phyloP scores from a whole-genome alignment of 1,140 invertebrate genomes.

The Dendroctonus valens region DNA sequence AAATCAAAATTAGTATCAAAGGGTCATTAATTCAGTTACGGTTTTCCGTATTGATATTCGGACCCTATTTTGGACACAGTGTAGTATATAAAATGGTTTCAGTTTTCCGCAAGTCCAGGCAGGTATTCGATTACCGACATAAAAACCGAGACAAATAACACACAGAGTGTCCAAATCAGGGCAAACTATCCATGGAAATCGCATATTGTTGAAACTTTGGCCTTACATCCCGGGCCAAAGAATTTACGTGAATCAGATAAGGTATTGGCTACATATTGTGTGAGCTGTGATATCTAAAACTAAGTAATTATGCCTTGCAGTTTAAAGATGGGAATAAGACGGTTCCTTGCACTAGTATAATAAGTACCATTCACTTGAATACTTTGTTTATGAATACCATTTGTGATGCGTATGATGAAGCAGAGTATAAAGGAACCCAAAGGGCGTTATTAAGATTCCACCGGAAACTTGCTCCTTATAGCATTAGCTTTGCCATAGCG shows the following conservation, averaged over 20 bases:
- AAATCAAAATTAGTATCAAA: too few species aligned
- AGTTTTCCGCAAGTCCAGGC: slow-evolving; percentile 67
- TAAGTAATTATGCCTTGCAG: slow-evolving; percentile 48
- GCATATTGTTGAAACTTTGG: slow-evolving; percentile 48
- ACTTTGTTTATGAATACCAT: slow-evolving; percentile 60
- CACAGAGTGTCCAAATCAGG: slow-evolving; percentile 54
- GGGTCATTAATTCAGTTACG: too few species aligned
- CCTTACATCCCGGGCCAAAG: slow-evolving; percentile 17
- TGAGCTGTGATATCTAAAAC: slow-evolving; percentile 1
- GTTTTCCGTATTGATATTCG: too few species aligned
- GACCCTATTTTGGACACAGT: too few species aligned
- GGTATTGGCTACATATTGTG: slow-evolving; percentile 20
- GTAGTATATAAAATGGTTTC: slow-evolving; percentile 38
- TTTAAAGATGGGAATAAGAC: slow-evolving; percentile 50
- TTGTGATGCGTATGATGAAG: slow-evolving; percentile 59
- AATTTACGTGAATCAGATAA: slow-evolving; percentile 10
- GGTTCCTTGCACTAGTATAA: slow-evolving; percentile 47
- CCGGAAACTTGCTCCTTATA: slow-evolving; percentile 71
- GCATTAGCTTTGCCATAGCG: slow-evolving; percentile 60
- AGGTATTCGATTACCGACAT: slow-evolving; percentile 60
- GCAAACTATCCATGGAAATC: slow-evolving; percentile 55
- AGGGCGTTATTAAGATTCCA: slow-evolving; percentile 60
- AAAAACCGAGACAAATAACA: slow-evolving; percentile 44
- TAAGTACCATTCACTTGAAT: slow-evolving; percentile 59
- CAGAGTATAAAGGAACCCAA: slow-evolving; percentile 42